A percentile compares a stretch with the other conserved stretches of the same genome.
phyloP scores from a whole-genome alignment of 2,113 vertebrate genomes.

The Amblyopsis rosae region DNA sequence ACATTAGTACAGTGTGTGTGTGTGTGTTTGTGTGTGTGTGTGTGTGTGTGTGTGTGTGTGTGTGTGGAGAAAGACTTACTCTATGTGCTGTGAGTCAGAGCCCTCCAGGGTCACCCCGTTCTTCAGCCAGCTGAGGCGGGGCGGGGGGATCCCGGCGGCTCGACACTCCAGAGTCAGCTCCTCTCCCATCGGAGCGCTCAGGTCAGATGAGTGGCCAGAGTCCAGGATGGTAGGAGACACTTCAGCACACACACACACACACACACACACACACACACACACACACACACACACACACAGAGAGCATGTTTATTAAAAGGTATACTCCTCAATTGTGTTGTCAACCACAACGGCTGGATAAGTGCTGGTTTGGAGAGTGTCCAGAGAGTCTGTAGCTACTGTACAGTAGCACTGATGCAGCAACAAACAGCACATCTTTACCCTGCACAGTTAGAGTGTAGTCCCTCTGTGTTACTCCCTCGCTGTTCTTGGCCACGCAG shows the following conservation, averaged over 20 bases:
- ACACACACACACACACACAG: too few relatives aligned
- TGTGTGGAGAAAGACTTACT: conserved; percentile 59
- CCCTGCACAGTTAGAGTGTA: conserved; percentile 83
- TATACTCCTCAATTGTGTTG: too few relatives aligned
- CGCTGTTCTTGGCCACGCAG: conserved; percentile 77
- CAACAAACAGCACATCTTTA: conserved; percentile 45
- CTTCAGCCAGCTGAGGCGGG: conserved; percentile 85
- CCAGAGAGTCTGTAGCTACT: background rate
- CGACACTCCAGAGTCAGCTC: conserved; percentile 81
- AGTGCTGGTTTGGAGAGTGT: too few relatives aligned
- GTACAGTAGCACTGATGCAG: background rate
- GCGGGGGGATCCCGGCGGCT: conserved; percentile 78
- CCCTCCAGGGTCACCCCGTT: conserved; percentile 77
- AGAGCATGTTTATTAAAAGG: too few relatives aligned
- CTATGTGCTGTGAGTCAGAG: conserved; percentile 40
- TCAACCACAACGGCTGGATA: too few relatives aligned
- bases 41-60: too few relatives aligned
- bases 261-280: too few relatives aligned
- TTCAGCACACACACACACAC: conserved; percentile 37
- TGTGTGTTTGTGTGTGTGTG: too few relatives aligned
- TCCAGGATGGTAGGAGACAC: conserved; percentile 82
- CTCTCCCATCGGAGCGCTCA: conserved; percentile 74
- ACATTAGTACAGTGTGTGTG: too few relatives aligned
- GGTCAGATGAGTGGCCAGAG: conserved; percentile 69
- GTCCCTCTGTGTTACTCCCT: conserved; percentile 73